Percentiles rank a stretch among this genome's conserved stretches.
Evolutionary conservation across 1,140 invertebrate species (phyloP).

Genomic region (Aphidius gifuensis): DNA sequence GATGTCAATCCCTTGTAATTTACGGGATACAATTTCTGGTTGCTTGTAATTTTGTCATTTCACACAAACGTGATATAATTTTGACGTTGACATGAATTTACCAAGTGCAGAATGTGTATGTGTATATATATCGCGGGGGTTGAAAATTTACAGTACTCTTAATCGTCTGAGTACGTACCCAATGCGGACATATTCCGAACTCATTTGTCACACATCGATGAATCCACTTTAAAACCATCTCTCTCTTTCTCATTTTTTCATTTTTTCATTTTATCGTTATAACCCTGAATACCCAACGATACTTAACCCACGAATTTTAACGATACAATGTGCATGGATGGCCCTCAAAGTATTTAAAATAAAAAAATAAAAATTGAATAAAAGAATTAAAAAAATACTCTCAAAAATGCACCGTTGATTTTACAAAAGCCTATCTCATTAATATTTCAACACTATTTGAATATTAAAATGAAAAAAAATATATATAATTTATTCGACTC

Average conservation of each 20-base stretch:
- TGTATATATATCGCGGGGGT: background rate
- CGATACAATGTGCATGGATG: too few species aligned
- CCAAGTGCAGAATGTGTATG: too few species aligned
- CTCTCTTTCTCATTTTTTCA: constrained; percentile 6
- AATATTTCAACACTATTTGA: too few species aligned
- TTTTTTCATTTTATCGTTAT: constrained; percentile 8
- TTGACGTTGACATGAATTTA: too few species aligned
- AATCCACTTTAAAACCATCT: constrained; percentile 21
- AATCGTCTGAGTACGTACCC: constrained; percentile 24
- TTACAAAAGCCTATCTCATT: too few species aligned
- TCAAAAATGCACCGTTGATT: background rate
- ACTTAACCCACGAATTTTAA: too few species aligned
- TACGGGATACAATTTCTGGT: too few species aligned
- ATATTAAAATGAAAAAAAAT: too few species aligned
- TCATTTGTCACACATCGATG: constrained; percentile 31
- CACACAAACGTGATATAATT: too few species aligned
- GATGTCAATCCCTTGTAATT: too few species aligned
- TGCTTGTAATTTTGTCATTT: too few species aligned
- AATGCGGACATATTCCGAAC: constrained; percentile 17
- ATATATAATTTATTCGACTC: too few species aligned
- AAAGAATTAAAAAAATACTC: background rate
- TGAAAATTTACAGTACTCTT: constrained; percentile 12
- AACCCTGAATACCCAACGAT: background rate
- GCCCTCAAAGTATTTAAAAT: background rate
- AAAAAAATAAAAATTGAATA: constrained; percentile 1